Conservation (phyloP, 2,888 invertebrate species). For the Heliconius charithonia region DNA sequence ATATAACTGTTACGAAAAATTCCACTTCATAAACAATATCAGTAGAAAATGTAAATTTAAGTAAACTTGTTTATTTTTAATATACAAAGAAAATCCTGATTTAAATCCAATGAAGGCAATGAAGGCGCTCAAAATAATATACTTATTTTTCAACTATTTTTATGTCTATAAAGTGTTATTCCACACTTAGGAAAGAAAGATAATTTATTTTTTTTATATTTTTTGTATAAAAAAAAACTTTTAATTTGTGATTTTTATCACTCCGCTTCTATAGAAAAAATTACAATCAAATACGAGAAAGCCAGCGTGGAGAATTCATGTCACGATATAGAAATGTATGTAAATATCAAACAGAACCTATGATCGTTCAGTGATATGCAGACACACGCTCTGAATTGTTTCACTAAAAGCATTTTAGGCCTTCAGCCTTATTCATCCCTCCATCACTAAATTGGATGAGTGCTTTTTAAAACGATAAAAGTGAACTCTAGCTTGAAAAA, state of each 20-base stretch:
- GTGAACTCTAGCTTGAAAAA: not conserved
- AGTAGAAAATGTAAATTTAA: too few relatives aligned
- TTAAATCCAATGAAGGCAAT: not conserved
- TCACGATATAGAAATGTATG: not conserved
- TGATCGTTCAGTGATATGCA: constrained; percentile 32
- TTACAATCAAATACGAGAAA: not conserved
- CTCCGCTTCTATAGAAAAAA: not conserved
- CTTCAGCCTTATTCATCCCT: constrained; percentile 12
- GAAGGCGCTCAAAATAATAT: too few relatives aligned
- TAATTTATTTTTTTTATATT: too few relatives aligned
- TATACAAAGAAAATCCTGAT: not conserved
- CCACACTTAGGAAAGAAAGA: too few relatives aligned
- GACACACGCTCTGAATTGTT: constrained; percentile 22
- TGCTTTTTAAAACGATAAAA: constrained; percentile 14
- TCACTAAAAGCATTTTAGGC: constrained; percentile 33
- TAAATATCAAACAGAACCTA: constrained; percentile 1
- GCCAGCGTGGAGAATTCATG: not conserved
- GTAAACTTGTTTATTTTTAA: not conserved
- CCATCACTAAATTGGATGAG: constrained; percentile 3
- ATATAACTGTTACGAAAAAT: too few relatives aligned
- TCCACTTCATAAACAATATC: too few relatives aligned
- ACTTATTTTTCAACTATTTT: too few relatives aligned
- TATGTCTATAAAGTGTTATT: too few relatives aligned
- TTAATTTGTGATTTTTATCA: not conserved
- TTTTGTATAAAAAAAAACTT: too few relatives aligned